Base-by-base conservation (phyloP, 2,888 invertebrate genomes). In the Scaptomyza parva region DNA sequence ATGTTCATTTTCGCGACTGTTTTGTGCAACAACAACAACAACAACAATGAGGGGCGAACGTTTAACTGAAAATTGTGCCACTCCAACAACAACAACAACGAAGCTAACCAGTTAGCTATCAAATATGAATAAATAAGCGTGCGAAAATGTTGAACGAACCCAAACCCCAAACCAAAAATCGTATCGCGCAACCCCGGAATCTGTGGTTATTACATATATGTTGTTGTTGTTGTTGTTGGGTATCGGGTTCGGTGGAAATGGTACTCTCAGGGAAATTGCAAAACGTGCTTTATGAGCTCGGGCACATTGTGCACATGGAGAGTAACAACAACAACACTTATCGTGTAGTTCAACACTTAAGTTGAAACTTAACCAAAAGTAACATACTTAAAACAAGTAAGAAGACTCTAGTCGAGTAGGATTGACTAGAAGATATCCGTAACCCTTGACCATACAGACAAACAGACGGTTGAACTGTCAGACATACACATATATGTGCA, bases 61-160 rank as follows among this genome's bases (percentile, higher is more conserved):
- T 51, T 72, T 70, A 55, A 47, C 70, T 52, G 45, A 20, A 57
- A 55, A 69, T 48, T 58, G 61, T 67, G 37, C 37, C 17, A 37
- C 37, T 37, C 9, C 3, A 43, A n/a, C n/a, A n/a, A n/a, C n/a
- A n/a, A n/a, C n/a, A n/a, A n/a, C n/a, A n/a, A n/a, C n/a, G 53
- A 48, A 40, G 40, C 39, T 33, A 26, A 18, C 51, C 40, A 30
- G 35, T 35, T 37, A 35, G 39, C 54, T 63, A 43, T 30, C 30
- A 69, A 74, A 74, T 69, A 69, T 74, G 75, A 59, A 72, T 59
- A 72, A 68, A 68, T 74, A 62, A 69, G 18, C 20, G 50, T 18
- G 14, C 44, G 8, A 53, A 50, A 28, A 39, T 28, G 52, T 26
- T 7, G 35, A 12, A n/a, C n/a, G n/a, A n/a, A n/a, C n/a, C n/a